A percentile compares a stretch with the other conserved stretches of the same genome.
Evolutionary conservation across 2,113 vertebrate genomes (phyloP).

Genomic region (Mustela lutreola): DNA sequence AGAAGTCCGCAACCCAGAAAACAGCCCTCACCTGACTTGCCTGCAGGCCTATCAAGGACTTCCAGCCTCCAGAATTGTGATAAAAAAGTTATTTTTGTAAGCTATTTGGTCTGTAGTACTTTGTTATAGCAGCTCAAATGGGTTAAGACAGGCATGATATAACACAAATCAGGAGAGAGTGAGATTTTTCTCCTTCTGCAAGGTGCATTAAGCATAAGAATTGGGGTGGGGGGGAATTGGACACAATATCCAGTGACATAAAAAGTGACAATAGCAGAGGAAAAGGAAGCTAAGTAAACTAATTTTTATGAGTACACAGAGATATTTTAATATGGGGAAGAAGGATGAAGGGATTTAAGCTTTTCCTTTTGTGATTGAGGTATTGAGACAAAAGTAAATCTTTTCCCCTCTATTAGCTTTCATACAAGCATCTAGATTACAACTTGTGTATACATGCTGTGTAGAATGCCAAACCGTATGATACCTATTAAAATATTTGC

Average conservation of each 20-base stretch:
- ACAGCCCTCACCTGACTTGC: neutral
- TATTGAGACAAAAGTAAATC: neutral
- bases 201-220: neutral
- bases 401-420: neutral
- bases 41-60: neutral
- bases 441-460: neutral
- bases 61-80: neutral
- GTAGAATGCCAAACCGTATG: neutral
- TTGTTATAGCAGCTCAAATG: neutral
- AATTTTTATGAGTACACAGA: neutral
- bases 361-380: neutral
- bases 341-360: neutral
- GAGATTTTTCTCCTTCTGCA: neutral
- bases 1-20: neutral
- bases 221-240: neutral
- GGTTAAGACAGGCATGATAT: no score
- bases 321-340: neutral
- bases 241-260: no score
- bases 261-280: neutral
- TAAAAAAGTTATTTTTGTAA: neutral
- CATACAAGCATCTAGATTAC: neutral
- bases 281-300: neutral
- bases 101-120: neutral
- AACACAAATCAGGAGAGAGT: neutral
- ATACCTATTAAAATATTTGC: conserved; percentile 1